Base-by-base conservation (phyloP, 2,888 invertebrate species). In the Microplitis manilae region DNA sequence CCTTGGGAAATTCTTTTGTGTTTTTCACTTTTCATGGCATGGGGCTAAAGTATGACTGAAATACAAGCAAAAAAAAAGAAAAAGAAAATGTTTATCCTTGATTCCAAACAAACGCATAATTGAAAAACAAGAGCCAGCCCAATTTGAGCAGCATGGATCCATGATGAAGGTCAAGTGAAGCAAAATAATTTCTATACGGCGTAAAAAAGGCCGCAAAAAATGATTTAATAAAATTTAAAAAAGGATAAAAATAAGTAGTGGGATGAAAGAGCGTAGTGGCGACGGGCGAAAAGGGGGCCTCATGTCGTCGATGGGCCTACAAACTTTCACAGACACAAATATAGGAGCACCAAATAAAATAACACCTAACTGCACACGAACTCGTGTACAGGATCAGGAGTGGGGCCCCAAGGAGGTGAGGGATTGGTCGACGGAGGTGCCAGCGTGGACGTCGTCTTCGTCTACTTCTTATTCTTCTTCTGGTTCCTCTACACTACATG, bases 341-440 rank as follows among this genome's bases (percentile, higher is more conserved):
- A 67, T 30, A 50, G 13, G 50, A 50, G 50, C 50, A 50, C 50
- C 50, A 50, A 50, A 50, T 50, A 50, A 50, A 50, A 50, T 13
- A 40, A 50, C 64, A 72, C 72, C 72, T 64, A 72, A 72, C 40
- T 61, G 67, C 67, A 59, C 67, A 73, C 50, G 71, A 38, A 68
- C 39, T 71, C 39, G 71, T 73, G 20, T 9, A 62, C 71, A 72
- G 38, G 59, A 59, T 41, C 17, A 59, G 61, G 30, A 67, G 73
- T 67, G 73, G 73, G 73, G 73, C 41, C 17, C 5, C 20, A 73
- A 67, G 59, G 60, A 73, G 65, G 73, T 73, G 30, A 73, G 67
- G 73, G 73, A 73, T 73, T 73, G 73, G 73, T 50, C 50, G 65
- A 67, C 59, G 65, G 60, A 73, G 73, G 67, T 67, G 41, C 65